phyloP scores from a whole-genome alignment of 2,888 invertebrate genomes.

The Orthosia cruda region DNA sequence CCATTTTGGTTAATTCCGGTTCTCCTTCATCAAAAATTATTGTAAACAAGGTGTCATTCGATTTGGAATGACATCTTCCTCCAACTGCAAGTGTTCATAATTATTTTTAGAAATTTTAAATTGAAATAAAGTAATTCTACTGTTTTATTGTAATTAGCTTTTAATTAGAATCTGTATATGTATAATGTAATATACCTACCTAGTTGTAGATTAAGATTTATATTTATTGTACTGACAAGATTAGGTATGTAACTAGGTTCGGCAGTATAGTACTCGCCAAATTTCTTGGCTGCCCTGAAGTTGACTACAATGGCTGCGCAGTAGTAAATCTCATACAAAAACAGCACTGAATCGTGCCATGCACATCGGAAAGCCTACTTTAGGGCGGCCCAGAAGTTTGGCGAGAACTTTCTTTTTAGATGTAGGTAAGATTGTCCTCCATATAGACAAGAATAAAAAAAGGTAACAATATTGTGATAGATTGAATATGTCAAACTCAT shows the following conservation, averaged over 20 bases:
- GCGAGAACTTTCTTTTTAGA: no score
- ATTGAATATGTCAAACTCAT: slow-evolving; percentile 4
- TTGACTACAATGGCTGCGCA: no score
- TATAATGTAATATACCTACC: slow-evolving; percentile 11
- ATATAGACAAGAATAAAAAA: neutral
- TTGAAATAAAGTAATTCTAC: neutral
- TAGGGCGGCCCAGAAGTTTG: no score
- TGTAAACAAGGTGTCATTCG: no score
- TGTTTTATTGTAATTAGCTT: slow-evolving; percentile 1
- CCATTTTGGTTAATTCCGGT: no score
- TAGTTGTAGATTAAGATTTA: slow-evolving; percentile 18
- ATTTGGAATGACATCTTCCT: no score
- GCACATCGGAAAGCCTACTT: no score
- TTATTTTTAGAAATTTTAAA: neutral
- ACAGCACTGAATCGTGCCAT: no score
- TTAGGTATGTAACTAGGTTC: neutral
- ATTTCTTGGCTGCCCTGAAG: no score
- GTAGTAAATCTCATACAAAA: no score
- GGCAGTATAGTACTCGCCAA: neutral
- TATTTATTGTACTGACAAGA: neutral
- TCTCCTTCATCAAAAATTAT: no score
- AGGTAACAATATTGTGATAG: neutral
- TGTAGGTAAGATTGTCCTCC: neutral
- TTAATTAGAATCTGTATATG: neutral
- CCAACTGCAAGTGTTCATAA: neutral